Evolutionary conservation across 2,888 invertebrate genomes (phyloP).

Genomic region (Phaedon cochleariae): DNA sequence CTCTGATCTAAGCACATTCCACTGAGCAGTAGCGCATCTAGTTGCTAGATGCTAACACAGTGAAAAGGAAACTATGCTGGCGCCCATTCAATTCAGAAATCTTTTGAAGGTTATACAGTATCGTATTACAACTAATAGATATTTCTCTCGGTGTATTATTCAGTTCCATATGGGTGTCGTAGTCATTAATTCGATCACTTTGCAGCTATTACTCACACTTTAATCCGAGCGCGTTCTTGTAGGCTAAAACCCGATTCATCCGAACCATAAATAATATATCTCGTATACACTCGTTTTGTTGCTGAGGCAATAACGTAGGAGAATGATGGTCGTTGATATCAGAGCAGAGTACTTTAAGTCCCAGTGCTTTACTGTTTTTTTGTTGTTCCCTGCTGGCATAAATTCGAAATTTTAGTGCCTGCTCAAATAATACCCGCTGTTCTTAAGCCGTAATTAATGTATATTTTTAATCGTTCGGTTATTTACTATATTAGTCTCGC

Average conservation of each 20-base stretch:
- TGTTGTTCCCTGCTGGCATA: constrained; percentile 25
- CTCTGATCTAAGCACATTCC: no score
- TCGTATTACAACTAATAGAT: no score
- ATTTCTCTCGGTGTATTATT: no score
- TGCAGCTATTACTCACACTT: not conserved
- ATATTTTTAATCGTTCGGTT: constrained; percentile 32
- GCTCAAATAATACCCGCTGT: constrained; percentile 24
- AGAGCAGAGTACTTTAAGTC: constrained; percentile 41
- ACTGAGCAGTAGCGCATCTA: no score
- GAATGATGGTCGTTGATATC: constrained; percentile 44
- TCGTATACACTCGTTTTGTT: constrained; percentile 29
- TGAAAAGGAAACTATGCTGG: no score
- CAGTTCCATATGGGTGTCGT: no score
- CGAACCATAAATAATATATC: not conserved
- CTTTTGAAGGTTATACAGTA: no score
- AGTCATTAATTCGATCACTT: not conserved
- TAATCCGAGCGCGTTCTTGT: not conserved
- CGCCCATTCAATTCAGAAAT: no score
- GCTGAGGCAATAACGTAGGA: constrained; percentile 41
- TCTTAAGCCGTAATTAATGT: constrained; percentile 36
- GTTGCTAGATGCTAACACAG: no score
- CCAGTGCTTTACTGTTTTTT: constrained; percentile 41
- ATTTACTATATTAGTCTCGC: no score
- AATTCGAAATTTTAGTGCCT: constrained; percentile 37
- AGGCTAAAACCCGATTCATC: not conserved